These are phyloP conservation scores for Acanthornis magna DNA, from an alignment of 2,797 vertebrate species.

Conservation along the genomic window DNA sequence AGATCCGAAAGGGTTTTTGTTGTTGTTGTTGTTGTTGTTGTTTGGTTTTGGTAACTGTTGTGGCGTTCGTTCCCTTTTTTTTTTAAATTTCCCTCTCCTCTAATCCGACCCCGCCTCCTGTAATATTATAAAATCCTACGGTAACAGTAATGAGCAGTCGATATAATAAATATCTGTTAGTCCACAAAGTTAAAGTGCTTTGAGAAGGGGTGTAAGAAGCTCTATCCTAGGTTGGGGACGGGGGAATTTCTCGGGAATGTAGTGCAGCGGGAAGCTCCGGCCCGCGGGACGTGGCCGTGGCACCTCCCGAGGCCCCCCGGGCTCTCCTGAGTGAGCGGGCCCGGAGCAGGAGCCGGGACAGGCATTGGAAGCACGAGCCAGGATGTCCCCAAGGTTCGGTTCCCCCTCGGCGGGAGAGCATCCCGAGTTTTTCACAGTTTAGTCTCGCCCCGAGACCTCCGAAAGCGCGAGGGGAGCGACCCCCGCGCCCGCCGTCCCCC, in stretches of 20 bases:
- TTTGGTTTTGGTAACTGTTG: constrained; percentile 45
- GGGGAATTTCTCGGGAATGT: not conserved
- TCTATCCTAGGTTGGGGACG: not conserved
- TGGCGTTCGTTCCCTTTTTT: not conserved
- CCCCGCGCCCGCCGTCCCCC: too few species aligned
- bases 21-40: not conserved
- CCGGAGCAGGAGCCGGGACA: not conserved
- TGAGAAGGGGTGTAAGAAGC: constrained; percentile 67
- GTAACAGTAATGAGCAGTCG: not conserved
- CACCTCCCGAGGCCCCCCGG: not conserved
- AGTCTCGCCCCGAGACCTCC: not conserved
- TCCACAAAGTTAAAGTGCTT: constrained; percentile 79
- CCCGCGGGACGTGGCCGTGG: not conserved
- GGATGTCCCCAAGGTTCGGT: not conserved
- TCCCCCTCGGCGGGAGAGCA: not conserved
- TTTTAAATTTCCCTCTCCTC: not conserved
- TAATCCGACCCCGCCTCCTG: not conserved
- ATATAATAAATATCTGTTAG: constrained; percentile 78
- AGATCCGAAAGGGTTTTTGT: constrained; percentile 20
- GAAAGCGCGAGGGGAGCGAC: not conserved
- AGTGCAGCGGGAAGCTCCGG: constrained; percentile 52
- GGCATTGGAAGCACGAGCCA: constrained; percentile 35
- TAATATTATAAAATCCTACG: constrained; percentile 43
- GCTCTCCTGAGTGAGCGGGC: not conserved
- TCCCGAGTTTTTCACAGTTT: constrained; percentile 64